Evolutionary conservation across 2,797 vertebrate genomes (phyloP).

Genomic region (Falco rusticolus): DNA sequence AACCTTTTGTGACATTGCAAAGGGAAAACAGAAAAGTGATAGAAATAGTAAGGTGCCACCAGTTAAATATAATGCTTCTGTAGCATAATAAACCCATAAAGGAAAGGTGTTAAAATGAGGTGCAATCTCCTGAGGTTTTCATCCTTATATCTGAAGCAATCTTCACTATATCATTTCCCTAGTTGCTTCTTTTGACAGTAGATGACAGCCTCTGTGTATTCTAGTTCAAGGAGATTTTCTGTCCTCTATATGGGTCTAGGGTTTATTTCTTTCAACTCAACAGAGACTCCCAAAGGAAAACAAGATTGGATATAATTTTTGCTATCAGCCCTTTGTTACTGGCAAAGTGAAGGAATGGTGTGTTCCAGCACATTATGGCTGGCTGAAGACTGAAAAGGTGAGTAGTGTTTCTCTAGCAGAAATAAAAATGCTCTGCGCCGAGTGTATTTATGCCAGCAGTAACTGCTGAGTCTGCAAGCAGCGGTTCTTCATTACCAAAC

Average conservation of each 20-base stretch:
- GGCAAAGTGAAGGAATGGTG: neutral
- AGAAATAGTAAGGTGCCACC: neutral
- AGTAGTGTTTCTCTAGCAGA: neutral
- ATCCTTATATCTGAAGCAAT: neutral
- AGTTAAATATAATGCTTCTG: constrained; percentile 7
- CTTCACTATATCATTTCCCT: neutral
- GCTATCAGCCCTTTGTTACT: neutral
- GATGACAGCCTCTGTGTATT: neutral
- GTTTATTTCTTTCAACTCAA: constrained; percentile 11
- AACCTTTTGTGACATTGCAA: neutral
- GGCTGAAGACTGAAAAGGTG: neutral
- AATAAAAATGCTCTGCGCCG: neutral
- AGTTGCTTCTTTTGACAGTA: constrained; percentile 25
- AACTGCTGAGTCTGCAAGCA: constrained; percentile 29
- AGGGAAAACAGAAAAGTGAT: neutral
- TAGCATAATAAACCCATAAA: neutral
- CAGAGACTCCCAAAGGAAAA: constrained; percentile 5
- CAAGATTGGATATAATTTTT: neutral
- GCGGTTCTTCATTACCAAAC: neutral
- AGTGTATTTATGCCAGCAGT: neutral
- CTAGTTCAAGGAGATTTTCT: constrained; percentile 22
- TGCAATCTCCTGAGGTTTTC: neutral
- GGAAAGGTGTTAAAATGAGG: neutral
- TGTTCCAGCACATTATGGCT: neutral
- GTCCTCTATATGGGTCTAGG: neutral